Percentiles rank a stretch among this genome's conserved stretches.
Evolutionary conservation across 2,888 invertebrate genomes (phyloP).

Genomic region (Pyrocoelia pectoralis): DNA sequence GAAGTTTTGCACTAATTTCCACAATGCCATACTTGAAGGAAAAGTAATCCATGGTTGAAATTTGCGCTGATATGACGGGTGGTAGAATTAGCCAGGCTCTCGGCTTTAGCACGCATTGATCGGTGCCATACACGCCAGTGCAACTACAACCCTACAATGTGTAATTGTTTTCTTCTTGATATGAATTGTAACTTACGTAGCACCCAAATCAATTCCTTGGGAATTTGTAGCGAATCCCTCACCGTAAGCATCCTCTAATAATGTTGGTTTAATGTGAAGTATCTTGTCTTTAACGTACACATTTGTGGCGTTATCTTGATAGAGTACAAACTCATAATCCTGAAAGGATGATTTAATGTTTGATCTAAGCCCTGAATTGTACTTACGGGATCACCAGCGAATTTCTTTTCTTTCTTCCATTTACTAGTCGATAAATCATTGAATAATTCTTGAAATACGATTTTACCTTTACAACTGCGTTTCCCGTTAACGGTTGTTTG

Average conservation of each 20-base stretch:
- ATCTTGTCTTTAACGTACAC: slow-evolving; percentile 50
- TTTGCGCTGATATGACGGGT: slow-evolving; percentile 58
- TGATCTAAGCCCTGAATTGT: slow-evolving; percentile 30
- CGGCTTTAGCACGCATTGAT: neutral
- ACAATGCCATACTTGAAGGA: slow-evolving; percentile 71
- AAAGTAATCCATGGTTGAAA: slow-evolving; percentile 70
- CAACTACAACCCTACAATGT: neutral
- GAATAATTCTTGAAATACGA: slow-evolving; percentile 1
- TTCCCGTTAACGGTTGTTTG: neutral
- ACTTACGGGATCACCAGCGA: slow-evolving; percentile 1
- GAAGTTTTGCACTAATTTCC: slow-evolving; percentile 72
- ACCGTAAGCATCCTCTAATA: slow-evolving; percentile 44
- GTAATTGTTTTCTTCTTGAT: neutral
- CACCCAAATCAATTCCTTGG: slow-evolving; percentile 55
- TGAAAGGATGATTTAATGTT: slow-evolving; percentile 45
- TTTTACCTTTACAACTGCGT: neutral
- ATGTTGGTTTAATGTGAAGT: slow-evolving; percentile 56
- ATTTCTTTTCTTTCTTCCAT: neutral
- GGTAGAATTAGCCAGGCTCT: neutral
- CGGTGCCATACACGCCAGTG: neutral
- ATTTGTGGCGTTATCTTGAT: slow-evolving; percentile 54
- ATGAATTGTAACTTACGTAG: slow-evolving; percentile 47
- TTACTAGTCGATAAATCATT: neutral
- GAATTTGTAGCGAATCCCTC: slow-evolving; percentile 36
- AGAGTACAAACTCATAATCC: slow-evolving; percentile 67